Percentiles rank a stretch among this genome's conserved stretches.
Evolutionary conservation across 2,888 invertebrate species (phyloP).

Genomic region (Halictus ligatus): DNA sequence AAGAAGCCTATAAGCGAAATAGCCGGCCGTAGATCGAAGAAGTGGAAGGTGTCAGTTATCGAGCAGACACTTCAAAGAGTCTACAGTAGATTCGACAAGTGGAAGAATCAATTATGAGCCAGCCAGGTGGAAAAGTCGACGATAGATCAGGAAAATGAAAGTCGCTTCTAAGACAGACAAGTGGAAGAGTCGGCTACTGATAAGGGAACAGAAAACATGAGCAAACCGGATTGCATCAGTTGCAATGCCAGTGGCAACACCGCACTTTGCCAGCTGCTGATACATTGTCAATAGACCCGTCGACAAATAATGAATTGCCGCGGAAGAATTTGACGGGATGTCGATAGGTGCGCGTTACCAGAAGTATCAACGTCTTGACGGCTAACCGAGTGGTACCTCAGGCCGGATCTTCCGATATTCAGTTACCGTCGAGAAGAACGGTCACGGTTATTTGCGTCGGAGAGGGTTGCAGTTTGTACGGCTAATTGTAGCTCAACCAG

Average conservation of each 20-base stretch:
- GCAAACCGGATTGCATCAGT: background rate
- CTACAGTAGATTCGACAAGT: background rate
- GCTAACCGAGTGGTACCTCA: background rate
- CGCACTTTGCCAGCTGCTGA: background rate
- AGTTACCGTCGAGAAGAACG: background rate
- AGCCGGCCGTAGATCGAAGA: background rate
- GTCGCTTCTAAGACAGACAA: background rate
- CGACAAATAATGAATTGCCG: background rate
- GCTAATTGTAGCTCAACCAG: background rate
- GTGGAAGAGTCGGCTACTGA: background rate
- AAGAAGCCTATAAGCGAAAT: background rate
- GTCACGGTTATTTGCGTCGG: background rate
- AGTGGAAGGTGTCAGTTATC: background rate
- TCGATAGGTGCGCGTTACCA: background rate
- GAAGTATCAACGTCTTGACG: slow-evolving; percentile 1
- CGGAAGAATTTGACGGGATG: background rate
- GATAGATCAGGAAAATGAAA: background rate
- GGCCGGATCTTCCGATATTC: background rate
- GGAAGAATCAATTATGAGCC: background rate
- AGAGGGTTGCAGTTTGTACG: background rate
- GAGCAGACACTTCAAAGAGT: background rate
- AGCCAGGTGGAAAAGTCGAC: background rate
- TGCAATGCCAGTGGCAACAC: background rate
- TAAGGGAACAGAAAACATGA: background rate
- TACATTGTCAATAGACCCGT: slow-evolving; percentile 6